Evolutionary conservation across 1,140 invertebrate genomes (phyloP).

Genomic region (Drosophila lowei): DNA sequence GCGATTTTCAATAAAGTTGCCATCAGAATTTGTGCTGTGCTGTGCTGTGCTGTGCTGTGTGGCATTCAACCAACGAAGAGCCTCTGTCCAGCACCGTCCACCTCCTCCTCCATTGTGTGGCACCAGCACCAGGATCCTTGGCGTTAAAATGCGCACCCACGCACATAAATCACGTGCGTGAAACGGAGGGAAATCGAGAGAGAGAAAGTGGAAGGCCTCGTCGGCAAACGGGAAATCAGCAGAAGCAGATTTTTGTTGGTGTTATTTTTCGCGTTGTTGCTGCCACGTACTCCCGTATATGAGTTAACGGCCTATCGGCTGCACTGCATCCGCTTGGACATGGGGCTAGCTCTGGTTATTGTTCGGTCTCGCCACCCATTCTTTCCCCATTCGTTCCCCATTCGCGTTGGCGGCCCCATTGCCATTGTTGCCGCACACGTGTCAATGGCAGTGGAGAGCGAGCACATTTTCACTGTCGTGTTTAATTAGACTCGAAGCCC

Average conservation of each 20-base stretch:
- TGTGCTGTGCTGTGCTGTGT: slow-evolving; percentile 37
- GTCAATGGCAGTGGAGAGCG: slow-evolving; percentile 64
- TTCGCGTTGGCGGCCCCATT: not conserved
- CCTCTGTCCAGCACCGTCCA: not conserved
- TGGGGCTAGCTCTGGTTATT: slow-evolving; percentile 58
- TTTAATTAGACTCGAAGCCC: slow-evolving; percentile 74
- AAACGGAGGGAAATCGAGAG: slow-evolving; percentile 14
- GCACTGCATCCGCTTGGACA: slow-evolving; percentile 58
- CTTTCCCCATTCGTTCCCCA: not conserved
- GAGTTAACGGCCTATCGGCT: slow-evolving; percentile 75
- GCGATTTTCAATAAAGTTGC: slow-evolving; percentile 78
- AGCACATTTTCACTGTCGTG: slow-evolving; percentile 75
- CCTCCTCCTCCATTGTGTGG: slow-evolving; percentile 2
- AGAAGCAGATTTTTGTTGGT: slow-evolving; percentile 33
- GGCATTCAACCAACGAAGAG: not conserved
- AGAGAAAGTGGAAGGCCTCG: slow-evolving; percentile 29
- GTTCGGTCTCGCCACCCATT: too few species aligned
- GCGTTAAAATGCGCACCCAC: slow-evolving; percentile 76
- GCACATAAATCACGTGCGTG: slow-evolving; percentile 78
- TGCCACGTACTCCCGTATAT: slow-evolving; percentile 20
- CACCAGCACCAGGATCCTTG: slow-evolving; percentile 19
- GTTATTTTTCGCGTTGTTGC: too few species aligned
- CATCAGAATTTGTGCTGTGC: slow-evolving; percentile 37
- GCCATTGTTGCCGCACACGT: slow-evolving; percentile 58
- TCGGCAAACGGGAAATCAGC: slow-evolving; percentile 70